Evolutionary conservation across 2,113 vertebrate species (phyloP).

Genomic region (Oxygymnocypris stewartii): DNA sequence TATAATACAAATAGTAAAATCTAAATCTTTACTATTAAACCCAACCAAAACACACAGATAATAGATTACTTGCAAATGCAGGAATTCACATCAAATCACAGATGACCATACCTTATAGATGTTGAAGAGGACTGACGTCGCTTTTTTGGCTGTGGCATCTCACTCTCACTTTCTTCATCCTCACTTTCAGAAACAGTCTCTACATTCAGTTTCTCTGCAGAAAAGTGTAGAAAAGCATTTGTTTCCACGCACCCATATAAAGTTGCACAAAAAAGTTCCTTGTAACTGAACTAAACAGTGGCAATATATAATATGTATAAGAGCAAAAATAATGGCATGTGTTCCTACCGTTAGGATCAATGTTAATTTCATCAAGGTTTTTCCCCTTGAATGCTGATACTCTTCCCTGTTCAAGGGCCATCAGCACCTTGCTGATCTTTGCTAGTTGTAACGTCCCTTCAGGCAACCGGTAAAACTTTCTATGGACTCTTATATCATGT

Average conservation of each 20-base stretch:
- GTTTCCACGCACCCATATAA: neutral
- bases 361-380: neutral
- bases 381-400: no score
- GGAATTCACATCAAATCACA: no score
- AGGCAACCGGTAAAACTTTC: neutral
- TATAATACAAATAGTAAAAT: no score
- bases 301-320: neutral
- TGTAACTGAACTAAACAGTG: neutral
- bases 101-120: no score
- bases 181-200: neutral
- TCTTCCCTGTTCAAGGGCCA: neutral
- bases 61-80: no score
- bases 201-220: neutral
- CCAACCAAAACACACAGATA: no score
- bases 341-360: neutral
- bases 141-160: no score
- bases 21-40: no score
- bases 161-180: no score
- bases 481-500: neutral
- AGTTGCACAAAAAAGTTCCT: neutral
- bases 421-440: constrained; percentile 14
- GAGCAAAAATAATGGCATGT: neutral
- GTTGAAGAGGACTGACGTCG: no score
- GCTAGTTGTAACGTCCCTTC: neutral
- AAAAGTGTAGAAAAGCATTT: neutral